Evolutionary conservation across 2,113 vertebrate species (phyloP).

Genomic region (Rhegmatorhina hoffmannsi): DNA sequence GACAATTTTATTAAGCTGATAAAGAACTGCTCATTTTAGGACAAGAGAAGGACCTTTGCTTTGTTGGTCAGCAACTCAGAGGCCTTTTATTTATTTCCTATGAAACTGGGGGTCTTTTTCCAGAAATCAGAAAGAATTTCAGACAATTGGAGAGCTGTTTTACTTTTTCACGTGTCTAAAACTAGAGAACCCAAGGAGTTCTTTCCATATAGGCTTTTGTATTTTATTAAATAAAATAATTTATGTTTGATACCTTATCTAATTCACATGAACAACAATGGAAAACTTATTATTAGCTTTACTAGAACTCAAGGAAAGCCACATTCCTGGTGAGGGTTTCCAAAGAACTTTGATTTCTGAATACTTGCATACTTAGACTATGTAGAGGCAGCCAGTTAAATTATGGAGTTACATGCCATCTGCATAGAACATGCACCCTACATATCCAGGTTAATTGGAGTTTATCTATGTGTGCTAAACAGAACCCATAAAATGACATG

Average conservation of each 20-base stretch:
- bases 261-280: not conserved
- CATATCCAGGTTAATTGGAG: not conserved
- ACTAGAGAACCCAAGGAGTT: not conserved
- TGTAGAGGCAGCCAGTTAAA: not conserved
- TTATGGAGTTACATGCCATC: not conserved
- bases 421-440: too few species aligned
- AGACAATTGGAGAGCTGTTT: not conserved
- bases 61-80: conserved; percentile 32
- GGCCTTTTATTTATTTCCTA: conserved; percentile 11
- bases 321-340: not conserved
- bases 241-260: not conserved
- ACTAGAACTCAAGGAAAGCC: not conserved
- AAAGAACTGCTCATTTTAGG: conserved; percentile 60
- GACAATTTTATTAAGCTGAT: conserved; percentile 33
- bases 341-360: not conserved
- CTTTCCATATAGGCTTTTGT: not conserved
- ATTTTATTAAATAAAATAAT: not conserved
- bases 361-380: not conserved
- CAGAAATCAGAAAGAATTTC: not conserved
- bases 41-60: conserved; percentile 23
- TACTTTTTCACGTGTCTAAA: not conserved
- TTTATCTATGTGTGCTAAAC: not conserved
- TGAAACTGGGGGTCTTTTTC: not conserved
- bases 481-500: not conserved
- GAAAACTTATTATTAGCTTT: not conserved